Percentiles rank a stretch among this genome's conserved stretches.
phyloP scores from a whole-genome alignment of 92 coral and sea anemone species.

The Pocillopora grandis region DNA sequence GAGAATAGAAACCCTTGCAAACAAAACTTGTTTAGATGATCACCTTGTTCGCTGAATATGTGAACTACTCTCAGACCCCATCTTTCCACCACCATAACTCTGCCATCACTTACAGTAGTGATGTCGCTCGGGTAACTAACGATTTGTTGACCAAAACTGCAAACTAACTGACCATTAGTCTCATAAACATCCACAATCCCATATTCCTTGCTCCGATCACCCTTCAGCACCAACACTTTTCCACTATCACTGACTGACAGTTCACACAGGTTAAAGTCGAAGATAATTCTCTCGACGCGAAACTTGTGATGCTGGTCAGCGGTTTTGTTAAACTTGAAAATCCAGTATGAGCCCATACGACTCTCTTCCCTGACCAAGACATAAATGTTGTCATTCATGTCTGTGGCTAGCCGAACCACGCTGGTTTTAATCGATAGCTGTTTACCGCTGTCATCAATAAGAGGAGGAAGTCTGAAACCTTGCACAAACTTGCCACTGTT shows the following conservation, averaged over 20 bases:
- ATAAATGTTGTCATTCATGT: neutral
- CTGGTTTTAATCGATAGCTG: neutral
- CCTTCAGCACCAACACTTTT: neutral
- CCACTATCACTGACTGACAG: neutral
- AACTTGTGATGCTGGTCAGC: neutral
- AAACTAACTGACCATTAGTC: neutral
- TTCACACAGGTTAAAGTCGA: too few relatives aligned
- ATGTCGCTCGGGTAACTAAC: neutral
- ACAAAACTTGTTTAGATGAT: neutral
- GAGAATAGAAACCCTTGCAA: too few relatives aligned
- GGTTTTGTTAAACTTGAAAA: neutral
- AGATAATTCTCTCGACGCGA: neutral
- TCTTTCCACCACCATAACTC: neutral
- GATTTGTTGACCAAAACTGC: neutral
- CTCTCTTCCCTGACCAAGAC: neutral
- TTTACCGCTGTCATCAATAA: too few relatives aligned
- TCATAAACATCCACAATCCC: neutral
- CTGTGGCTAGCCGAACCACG: neutral
- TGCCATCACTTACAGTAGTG: neutral
- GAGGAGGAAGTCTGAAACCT: neutral
- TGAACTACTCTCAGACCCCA: neutral
- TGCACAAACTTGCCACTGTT: slow-evolving; percentile 10
- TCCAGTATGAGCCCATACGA: neutral
- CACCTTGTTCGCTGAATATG: neutral
- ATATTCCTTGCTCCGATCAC: too few relatives aligned